These are phyloP conservation scores for Agelaius tricolor DNA, from an alignment of 2,113 vertebrate genomes.

Conservation along the genomic window DNA sequence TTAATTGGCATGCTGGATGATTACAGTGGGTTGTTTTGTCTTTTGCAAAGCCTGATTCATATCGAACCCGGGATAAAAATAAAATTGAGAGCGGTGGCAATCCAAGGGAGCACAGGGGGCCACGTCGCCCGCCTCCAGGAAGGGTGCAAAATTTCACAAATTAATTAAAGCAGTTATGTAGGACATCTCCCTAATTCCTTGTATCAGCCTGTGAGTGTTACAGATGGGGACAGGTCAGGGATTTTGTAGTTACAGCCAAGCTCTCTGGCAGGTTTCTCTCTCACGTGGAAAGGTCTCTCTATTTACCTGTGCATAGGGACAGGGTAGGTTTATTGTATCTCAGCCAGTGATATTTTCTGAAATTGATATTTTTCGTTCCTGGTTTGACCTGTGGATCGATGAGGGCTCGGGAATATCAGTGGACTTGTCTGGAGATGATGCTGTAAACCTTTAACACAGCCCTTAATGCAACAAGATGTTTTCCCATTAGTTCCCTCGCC, in stretches of 20 bases:
- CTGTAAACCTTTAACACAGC: background rate
- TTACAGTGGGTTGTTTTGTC: constrained; percentile 59
- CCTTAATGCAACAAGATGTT: constrained; percentile 1
- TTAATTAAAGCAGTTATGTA: background rate
- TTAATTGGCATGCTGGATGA: constrained; percentile 64
- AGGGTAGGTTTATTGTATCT: background rate
- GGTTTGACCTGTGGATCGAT: background rate
- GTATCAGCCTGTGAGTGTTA: background rate
- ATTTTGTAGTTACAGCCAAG: background rate
- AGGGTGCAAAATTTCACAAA: background rate
- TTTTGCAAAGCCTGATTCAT: constrained; percentile 59
- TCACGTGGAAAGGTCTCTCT: background rate
- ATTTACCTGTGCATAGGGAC: background rate
- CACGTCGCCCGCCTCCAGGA: background rate
- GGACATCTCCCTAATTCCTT: background rate
- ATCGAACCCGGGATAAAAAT: constrained; percentile 52
- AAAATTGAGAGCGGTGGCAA: constrained; percentile 36
- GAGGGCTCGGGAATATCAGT: background rate
- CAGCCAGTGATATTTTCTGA: background rate
- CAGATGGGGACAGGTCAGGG: background rate
- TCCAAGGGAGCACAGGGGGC: background rate
- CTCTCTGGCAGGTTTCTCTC: background rate
- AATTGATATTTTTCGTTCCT: background rate
- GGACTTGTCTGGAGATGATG: background rate
- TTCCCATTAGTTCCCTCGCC: background rate